Percentiles rank a stretch among this genome's conserved stretches.
phyloP scores from a whole-genome alignment of 2,113 vertebrate genomes.

The Pelobates fuscus region DNA sequence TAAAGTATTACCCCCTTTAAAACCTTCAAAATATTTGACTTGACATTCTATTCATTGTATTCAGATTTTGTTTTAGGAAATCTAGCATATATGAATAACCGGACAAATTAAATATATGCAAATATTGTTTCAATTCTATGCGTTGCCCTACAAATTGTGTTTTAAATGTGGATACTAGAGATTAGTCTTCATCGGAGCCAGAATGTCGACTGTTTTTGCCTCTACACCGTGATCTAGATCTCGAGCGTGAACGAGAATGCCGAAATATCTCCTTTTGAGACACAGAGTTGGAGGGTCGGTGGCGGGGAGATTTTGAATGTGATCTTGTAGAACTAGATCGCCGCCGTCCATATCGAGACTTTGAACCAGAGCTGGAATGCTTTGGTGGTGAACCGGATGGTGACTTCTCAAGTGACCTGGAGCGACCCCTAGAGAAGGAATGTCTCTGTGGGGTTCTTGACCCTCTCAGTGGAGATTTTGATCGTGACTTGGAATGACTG shows the following conservation, averaged over 20 bases:
- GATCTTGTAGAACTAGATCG: constrained; percentile 60
- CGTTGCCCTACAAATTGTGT: neutral
- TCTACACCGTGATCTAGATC: constrained; percentile 59
- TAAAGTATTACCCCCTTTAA: neutral
- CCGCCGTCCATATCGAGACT: constrained; percentile 59
- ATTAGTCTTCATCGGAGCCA: constrained; percentile 54
- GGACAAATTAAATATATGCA: constrained; percentile 21
- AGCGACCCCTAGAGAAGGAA: constrained; percentile 64
- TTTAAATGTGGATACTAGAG: neutral
- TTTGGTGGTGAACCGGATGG: constrained; percentile 59
- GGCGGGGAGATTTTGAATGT: constrained; percentile 56
- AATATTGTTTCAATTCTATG: too few species aligned
- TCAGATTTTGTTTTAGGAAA: constrained; percentile 18
- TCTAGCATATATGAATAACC: constrained; percentile 3
- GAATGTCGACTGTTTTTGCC: constrained; percentile 61
- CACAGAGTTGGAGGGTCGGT: constrained; percentile 55
- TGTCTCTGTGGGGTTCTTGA: constrained; percentile 63
- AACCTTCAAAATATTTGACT: too few species aligned
- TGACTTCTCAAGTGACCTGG: constrained; percentile 57
- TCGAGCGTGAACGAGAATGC: constrained; percentile 54
- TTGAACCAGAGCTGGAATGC: constrained; percentile 62
- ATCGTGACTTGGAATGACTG: constrained; percentile 62
- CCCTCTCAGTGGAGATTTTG: constrained; percentile 56
- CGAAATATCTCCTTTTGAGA: constrained; percentile 29
- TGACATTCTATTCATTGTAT: neutral